Base-by-base conservation (phyloP, 2,888 invertebrate genomes). In the Sturmia bella region DNA sequence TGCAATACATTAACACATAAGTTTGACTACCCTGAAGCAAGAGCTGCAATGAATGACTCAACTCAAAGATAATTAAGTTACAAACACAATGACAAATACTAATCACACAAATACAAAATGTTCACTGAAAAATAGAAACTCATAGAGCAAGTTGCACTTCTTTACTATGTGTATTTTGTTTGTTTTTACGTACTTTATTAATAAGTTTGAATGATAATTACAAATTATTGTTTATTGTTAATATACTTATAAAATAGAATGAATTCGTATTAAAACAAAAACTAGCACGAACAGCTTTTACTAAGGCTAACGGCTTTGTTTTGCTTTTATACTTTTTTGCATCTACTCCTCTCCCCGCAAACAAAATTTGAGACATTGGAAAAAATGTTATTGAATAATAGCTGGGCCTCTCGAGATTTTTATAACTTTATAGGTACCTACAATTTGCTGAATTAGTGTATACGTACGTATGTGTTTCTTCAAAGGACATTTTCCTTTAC, bases 151-250 rank as follows among this genome's bases (percentile, higher is more conserved):
- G 6, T 24, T 59, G 39, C 39, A 70, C 2, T 19, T 24, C 4
- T 19, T 11, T 21, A 27, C 45, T 12, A 3, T n/a, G n/a, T n/a
- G n/a, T n/a, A n/a, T 15, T 37, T 66, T 50, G 13, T 66, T 59
- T 19, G 17, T 7, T 63, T 54, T 24, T 61, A 32, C 72, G 32
- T 72, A 45, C 27, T 78, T 72, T 72, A 77, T 77, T 77, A 37
- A 64, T 77, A 63, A 50, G 39, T 66, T 72, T 66, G 69, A 78
- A 74, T 78, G 70, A 70, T 74, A 74, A 82, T 78, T 82, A 78
- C 74, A 78, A 59, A 32, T 32, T 32, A 32, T 32, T 69, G 76
- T 52, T 50, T 52, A 45, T 74, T 68, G 48, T 80, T 74, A 54
- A 61, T 72, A 70, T 78, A 76, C 73, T 74, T 77, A 77, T 59